A percentile compares a stretch with the other conserved stretches of the same genome.
Conservation (phyloP, 2,888 invertebrate species). For the Automeris io region DNA sequence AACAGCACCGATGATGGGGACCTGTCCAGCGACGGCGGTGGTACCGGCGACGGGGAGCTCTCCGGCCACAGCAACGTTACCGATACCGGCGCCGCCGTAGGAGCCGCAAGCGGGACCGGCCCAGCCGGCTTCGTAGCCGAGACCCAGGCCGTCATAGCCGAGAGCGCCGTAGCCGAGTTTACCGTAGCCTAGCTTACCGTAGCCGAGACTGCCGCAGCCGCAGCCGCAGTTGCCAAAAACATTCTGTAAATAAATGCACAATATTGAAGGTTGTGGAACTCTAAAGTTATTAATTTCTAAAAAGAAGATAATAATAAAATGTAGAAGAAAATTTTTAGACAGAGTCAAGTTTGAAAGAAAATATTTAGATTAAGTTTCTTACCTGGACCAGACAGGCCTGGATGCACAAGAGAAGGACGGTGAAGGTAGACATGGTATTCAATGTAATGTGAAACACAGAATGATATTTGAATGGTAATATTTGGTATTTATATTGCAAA, state of each 20-base stretch:
- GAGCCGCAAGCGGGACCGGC: slow-evolving; percentile 3
- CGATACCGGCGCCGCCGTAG: no score
- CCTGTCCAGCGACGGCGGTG: slow-evolving; percentile 17
- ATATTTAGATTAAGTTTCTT: slow-evolving; percentile 2
- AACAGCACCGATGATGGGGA: slow-evolving; percentile 21
- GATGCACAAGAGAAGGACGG: slow-evolving; percentile 15
- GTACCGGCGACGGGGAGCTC: slow-evolving; percentile 30
- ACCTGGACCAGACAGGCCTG: slow-evolving; percentile 17
- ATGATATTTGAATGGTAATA: background rate
- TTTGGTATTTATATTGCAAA: background rate
- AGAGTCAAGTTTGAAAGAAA: no score
- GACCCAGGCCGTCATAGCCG: slow-evolving; percentile 1
- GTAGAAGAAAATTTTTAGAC: no score
- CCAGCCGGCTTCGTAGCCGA: slow-evolving; percentile 9
- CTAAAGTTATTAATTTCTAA: no score
- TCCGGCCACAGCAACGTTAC: slow-evolving; percentile 27
- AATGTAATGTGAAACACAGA: slow-evolving; percentile 3
- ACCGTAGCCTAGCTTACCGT: background rate
- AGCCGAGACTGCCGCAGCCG: background rate
- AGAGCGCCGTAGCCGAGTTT: background rate
- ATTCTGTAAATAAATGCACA: slow-evolving; percentile 5
- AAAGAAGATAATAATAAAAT: no score
- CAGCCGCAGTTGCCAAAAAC: slow-evolving; percentile 6
- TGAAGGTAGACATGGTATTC: slow-evolving; percentile 16
- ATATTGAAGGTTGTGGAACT: background rate